These are phyloP conservation scores for Paratilapia polleni DNA, from an alignment of 2,113 vertebrate species.

Conservation along the genomic window DNA sequence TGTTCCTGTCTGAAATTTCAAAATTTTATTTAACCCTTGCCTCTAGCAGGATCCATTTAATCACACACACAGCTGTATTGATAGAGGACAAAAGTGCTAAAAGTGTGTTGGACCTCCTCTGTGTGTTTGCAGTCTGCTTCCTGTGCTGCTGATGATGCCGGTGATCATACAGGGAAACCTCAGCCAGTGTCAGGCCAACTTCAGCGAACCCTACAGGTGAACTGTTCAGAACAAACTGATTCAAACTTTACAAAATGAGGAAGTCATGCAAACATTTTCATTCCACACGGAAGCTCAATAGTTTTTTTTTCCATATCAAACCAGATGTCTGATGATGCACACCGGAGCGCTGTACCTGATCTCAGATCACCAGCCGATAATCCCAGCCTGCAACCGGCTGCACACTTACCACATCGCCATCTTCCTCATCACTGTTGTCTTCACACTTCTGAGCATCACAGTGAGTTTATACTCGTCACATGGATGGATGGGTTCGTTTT, in stretches of 20 bases:
- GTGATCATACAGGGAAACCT: constrained; percentile 84
- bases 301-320: background rate
- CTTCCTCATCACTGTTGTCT: constrained; percentile 85
- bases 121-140: constrained; percentile 78
- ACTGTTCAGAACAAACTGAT: background rate
- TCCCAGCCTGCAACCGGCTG: constrained; percentile 72
- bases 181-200: constrained; percentile 84
- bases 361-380: constrained; percentile 20
- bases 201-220: constrained; percentile 86
- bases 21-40: too few species aligned
- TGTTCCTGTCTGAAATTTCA: too few species aligned
- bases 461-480: constrained; percentile 69
- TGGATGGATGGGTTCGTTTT: rapidly evolving
- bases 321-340: constrained; percentile 88
- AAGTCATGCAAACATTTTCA: background rate
- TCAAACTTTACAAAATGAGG: rapidly evolving
- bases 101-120: background rate
- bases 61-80: rapidly evolving
- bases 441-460: constrained; percentile 83
- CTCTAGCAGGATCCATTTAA: too few species aligned
- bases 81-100: background rate
- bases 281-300: background rate
- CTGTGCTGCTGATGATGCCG: constrained; percentile 86
- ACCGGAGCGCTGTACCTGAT: constrained; percentile 67
- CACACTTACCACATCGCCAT: constrained; percentile 79